These are phyloP conservation scores for Lucilia cuprina DNA, from an alignment of 1,140 invertebrate species.

Conservation along the genomic window DNA sequence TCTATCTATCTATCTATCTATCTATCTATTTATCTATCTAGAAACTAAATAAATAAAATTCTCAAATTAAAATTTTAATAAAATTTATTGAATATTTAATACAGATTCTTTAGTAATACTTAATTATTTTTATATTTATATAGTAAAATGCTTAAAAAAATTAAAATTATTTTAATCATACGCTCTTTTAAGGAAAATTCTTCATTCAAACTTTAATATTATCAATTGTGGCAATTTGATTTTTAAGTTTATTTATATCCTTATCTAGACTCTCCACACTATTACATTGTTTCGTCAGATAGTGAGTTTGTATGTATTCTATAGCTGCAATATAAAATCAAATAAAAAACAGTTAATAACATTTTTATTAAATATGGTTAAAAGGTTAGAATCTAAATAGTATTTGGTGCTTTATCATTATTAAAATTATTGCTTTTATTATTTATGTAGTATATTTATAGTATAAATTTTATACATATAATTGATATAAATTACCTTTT, in stretches of 20 bases:
- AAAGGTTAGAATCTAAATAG: neutral
- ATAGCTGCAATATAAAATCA: conserved; percentile 35
- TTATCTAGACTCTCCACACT: conserved; percentile 27
- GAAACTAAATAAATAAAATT: too few species aligned
- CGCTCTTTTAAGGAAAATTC: too few species aligned
- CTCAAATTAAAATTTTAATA: too few species aligned
- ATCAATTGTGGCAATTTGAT: conserved; percentile 31
- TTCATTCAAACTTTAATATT: conserved; percentile 21
- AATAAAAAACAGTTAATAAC: neutral
- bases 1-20: too few species aligned
- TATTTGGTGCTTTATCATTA: neutral
- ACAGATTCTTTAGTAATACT: too few species aligned
- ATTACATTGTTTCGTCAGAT: conserved; percentile 30
- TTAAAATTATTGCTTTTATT: neutral
- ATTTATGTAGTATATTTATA: too few species aligned
- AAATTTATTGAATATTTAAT: too few species aligned
- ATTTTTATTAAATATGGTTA: neutral
- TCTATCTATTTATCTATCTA: too few species aligned
- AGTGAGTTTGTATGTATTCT: conserved; percentile 37
- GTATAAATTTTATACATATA: neutral
- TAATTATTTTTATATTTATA: too few species aligned
- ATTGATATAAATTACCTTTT: neutral
- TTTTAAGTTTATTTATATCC: conserved; percentile 36
- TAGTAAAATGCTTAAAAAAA: too few species aligned
- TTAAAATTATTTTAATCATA: too few species aligned